phyloP scores from a whole-genome alignment of 2,797 vertebrate genomes.

The Amblyraja radiata region DNA sequence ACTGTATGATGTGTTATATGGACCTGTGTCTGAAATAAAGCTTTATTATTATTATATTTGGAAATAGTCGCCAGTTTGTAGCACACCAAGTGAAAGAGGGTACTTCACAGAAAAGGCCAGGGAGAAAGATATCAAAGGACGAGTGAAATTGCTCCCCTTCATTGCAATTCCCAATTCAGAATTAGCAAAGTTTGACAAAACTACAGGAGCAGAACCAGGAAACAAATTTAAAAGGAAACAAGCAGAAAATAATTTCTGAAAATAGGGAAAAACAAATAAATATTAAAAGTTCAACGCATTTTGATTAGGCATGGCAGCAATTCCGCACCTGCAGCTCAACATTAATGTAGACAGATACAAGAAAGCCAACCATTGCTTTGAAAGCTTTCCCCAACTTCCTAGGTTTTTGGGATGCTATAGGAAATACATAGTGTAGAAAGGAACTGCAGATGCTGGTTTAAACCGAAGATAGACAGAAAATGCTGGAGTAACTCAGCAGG shows the following conservation, averaged over 20 bases:
- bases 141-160: not conserved
- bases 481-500: too few species aligned
- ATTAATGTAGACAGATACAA: not conserved
- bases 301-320: not conserved
- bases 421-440: not conserved
- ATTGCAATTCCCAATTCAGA: not conserved
- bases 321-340: not conserved
- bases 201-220: not conserved
- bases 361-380: not conserved
- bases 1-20: too few species aligned
- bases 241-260: not conserved
- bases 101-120: not conserved
- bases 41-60: not conserved
- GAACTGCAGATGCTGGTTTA: too few species aligned
- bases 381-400: not conserved
- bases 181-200: not conserved
- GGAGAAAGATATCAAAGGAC: not conserved
- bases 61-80: not conserved
- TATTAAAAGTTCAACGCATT: not conserved
- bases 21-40: too few species aligned
- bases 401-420: not conserved
- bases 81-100: not conserved
- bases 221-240: not conserved
- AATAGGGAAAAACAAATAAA: not conserved
- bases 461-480: too few species aligned